Conservation (phyloP, 2,888 invertebrate genomes). For the Ethmia dodecea region DNA sequence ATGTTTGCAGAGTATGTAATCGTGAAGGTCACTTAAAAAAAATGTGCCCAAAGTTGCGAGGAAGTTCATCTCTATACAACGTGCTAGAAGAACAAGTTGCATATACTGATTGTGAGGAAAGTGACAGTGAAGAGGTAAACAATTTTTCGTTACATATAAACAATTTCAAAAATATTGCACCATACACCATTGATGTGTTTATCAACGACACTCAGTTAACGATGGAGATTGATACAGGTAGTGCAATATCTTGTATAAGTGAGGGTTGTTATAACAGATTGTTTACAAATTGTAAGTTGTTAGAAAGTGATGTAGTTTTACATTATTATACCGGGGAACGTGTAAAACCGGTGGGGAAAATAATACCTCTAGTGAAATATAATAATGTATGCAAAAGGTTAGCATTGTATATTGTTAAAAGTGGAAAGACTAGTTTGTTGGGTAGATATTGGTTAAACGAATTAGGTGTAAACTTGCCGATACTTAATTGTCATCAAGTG, state of each 20-base stretch:
- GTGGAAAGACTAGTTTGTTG: constrained; percentile 5
- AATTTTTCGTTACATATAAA: not conserved
- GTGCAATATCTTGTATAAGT: constrained; percentile 19
- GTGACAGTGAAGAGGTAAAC: not conserved
- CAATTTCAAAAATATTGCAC: not conserved
- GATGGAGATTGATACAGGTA: constrained; percentile 19
- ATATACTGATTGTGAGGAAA: not conserved
- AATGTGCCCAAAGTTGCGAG: constrained; percentile 5
- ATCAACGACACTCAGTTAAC: not conserved
- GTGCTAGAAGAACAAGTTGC: not conserved
- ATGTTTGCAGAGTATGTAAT: constrained; percentile 12
- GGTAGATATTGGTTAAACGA: constrained; percentile 17
- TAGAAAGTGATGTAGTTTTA: constrained; percentile 5
- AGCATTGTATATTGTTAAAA: constrained; percentile 4
- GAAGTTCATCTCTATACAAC: not conserved
- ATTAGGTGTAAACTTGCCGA: constrained; percentile 8
- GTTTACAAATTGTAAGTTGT: constrained; percentile 5
- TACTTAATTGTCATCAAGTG: not conserved
- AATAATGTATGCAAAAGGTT: not conserved
- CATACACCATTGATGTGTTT: not conserved
- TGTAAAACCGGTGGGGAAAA: constrained; percentile 9
- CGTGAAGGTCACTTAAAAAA: constrained; percentile 5
- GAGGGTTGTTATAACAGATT: constrained; percentile 7
- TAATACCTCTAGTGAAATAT: constrained; percentile 7
- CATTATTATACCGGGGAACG: constrained; percentile 8